Evolutionary conservation across 2,113 vertebrate genomes (phyloP).

Genomic region (Rhipidura dahli): DNA sequence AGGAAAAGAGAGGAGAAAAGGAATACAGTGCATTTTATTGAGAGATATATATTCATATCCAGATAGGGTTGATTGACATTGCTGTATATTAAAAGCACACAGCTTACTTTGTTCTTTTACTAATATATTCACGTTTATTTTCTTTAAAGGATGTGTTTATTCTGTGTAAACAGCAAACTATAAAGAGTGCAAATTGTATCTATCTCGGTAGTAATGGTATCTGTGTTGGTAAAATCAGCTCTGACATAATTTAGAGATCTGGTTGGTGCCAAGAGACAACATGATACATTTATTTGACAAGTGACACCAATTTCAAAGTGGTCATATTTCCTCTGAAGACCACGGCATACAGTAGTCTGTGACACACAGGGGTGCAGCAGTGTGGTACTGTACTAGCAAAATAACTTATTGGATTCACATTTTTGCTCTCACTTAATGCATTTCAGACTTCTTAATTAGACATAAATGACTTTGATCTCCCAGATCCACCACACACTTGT

Average conservation of each 20-base stretch:
- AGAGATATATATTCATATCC: not conserved
- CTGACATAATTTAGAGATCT: not conserved
- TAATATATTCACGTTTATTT: not conserved
- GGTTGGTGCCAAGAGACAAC: not conserved
- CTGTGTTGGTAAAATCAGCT: not conserved
- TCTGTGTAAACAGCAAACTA: not conserved
- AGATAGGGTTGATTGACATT: not conserved
- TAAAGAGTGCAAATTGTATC: not conserved
- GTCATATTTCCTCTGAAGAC: not conserved
- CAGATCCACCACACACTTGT: not conserved
- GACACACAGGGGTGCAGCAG: not conserved
- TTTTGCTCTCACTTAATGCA: not conserved
- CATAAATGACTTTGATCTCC: not conserved
- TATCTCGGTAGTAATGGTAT: not conserved
- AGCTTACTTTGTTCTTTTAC: not conserved
- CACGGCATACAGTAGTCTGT: not conserved
- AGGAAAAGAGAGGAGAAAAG: not conserved
- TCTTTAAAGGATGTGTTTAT: not conserved
- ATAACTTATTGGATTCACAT: not conserved
- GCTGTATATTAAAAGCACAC: not conserved
- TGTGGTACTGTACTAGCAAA: not conserved
- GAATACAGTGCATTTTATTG: not conserved
- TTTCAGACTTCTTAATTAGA: not conserved
- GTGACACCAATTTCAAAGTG: not conserved
- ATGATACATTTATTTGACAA: not conserved